Conservation (phyloP, 2,888 invertebrate species). For the Lasioglossum figueresi region DNA sequence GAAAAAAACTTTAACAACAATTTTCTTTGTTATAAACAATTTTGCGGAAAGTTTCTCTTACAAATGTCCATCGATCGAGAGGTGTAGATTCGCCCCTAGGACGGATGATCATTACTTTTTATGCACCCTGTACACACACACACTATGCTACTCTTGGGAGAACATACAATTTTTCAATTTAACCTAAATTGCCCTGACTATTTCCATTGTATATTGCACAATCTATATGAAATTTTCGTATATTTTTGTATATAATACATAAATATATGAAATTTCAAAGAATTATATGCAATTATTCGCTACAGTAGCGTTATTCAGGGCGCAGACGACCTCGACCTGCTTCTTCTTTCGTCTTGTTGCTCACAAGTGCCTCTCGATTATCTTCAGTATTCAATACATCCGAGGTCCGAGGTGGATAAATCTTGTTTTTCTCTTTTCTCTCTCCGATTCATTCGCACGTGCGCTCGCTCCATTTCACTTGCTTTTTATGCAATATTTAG, state of each 20-base stretch:
- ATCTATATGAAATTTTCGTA: no score
- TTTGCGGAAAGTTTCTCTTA: no score
- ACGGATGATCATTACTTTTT: no score
- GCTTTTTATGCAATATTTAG: background rate
- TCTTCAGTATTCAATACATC: constrained; percentile 37
- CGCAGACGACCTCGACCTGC: constrained; percentile 74
- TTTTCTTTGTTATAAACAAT: no score
- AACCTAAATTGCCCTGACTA: no score
- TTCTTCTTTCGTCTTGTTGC: constrained; percentile 64
- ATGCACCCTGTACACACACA: no score
- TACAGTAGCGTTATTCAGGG: constrained; percentile 49
- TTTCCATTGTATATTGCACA: background rate
- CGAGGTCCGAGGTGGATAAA: constrained; percentile 32
- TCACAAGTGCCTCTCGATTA: constrained; percentile 39
- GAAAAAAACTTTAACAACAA: no score
- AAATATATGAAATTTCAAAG: constrained; percentile 1
- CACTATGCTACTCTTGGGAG: no score
- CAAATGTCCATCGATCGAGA: no score
- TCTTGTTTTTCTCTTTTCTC: constrained; percentile 33
- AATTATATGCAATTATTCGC: constrained; percentile 54
- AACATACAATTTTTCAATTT: no score
- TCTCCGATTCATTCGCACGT: constrained; percentile 5
- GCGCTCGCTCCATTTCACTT: background rate
- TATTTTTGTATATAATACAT: background rate
- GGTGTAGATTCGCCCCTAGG: no score